Conservation (phyloP, 2,113 vertebrate species). For the Mesoclemmys tuberculata region DNA sequence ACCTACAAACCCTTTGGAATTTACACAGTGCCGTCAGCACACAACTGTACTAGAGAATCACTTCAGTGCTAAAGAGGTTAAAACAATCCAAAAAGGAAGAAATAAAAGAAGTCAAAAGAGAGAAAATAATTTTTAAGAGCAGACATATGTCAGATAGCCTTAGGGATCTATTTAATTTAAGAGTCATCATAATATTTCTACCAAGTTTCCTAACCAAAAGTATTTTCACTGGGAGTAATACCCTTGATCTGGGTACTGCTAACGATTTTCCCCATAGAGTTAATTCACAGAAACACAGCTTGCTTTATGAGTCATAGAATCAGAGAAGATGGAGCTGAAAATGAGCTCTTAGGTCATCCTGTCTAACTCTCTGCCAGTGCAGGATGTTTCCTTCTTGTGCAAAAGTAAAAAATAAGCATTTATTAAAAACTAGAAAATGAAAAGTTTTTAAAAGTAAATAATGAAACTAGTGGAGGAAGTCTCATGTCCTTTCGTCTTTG, state of each 20-base stretch:
- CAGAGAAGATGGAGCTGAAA: slow-evolving; percentile 57
- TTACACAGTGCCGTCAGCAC: neutral
- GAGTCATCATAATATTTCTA: slow-evolving; percentile 25
- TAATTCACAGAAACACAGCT: slow-evolving; percentile 54
- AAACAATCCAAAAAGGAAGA: slow-evolving; percentile 49
- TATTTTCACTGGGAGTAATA: slow-evolving; percentile 56
- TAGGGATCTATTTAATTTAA: slow-evolving; percentile 49
- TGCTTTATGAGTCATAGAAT: slow-evolving; percentile 67
- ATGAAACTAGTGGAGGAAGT: neutral
- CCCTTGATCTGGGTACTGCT: slow-evolving; percentile 65
- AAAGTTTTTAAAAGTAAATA: slow-evolving; percentile 14
- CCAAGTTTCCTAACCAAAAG: slow-evolving; percentile 62
- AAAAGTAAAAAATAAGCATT: slow-evolving; percentile 27
- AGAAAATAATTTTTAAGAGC: slow-evolving; percentile 48
- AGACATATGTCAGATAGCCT: slow-evolving; percentile 29
- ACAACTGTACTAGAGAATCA: slow-evolving; percentile 8
- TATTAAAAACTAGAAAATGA: slow-evolving; percentile 25
- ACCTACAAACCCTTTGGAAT: neutral
- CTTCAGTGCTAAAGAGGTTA: slow-evolving; percentile 32
- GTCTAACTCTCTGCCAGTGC: slow-evolving; percentile 51
- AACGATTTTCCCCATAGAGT: slow-evolving; percentile 62
- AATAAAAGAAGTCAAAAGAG: slow-evolving; percentile 51
- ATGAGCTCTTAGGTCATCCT: slow-evolving; percentile 66
- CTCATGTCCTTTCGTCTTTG: neutral
- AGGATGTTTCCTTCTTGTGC: slow-evolving; percentile 15